phyloP scores from a whole-genome alignment of 2,888 invertebrate species.

The Drosophila nr. medialis region DNA sequence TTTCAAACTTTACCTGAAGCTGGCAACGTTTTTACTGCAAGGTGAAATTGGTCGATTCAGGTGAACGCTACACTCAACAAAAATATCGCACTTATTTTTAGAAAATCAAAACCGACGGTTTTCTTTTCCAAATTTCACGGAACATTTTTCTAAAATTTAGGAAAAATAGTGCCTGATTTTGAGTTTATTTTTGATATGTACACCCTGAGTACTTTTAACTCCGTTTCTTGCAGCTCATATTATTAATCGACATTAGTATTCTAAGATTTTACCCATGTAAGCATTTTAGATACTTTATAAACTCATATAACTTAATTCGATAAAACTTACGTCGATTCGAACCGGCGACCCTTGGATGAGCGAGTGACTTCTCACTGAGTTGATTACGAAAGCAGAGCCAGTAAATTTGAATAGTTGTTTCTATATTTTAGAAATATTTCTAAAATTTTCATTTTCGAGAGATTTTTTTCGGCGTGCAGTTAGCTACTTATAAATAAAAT shows the following conservation, averaged over 20 bases:
- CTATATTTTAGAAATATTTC: neutral
- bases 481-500: neutral
- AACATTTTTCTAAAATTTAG: neutral
- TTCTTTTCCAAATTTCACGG: neutral
- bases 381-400: neutral
- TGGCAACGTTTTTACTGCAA: neutral
- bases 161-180: neutral
- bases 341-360: no score
- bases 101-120: no score
- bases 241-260: no score
- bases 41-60: neutral
- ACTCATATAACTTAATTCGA: no score
- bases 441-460: neutral
- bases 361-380: neutral
- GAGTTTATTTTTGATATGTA: neutral
- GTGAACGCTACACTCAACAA: neutral
- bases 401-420: neutral
- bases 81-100: neutral
- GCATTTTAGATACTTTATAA: no score
- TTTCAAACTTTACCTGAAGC: constrained; percentile 45
- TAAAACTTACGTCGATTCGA: neutral
- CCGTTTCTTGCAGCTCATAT: no score
- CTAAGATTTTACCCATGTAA: no score
- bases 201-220: neutral
- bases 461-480: neutral